Percentiles rank a stretch among this genome's conserved stretches.
phyloP scores from a whole-genome alignment of 2,888 invertebrate species.

The Microplitis manilae region DNA sequence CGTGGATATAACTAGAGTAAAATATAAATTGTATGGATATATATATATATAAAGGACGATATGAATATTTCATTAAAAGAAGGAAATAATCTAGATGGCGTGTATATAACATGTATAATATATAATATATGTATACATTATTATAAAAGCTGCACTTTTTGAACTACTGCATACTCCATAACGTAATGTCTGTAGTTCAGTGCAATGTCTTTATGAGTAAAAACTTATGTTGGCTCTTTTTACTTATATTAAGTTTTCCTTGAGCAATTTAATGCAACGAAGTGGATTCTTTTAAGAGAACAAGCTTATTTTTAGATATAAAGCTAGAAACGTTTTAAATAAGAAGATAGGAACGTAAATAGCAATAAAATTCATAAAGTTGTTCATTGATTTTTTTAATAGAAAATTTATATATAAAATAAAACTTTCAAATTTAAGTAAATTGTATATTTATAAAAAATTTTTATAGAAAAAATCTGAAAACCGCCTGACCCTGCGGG shows the following conservation, averaged over 20 bases:
- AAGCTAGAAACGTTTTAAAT: constrained; percentile 29
- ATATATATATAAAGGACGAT: not conserved
- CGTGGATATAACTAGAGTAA: not conserved
- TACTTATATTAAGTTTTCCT: not conserved
- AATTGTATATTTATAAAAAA: too few relatives aligned
- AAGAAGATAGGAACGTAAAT: constrained; percentile 44
- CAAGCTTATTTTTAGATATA: not conserved
- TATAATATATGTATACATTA: not conserved
- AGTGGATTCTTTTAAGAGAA: not conserved
- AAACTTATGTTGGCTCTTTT: not conserved
- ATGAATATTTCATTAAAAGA: not conserved
- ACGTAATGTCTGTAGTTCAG: not conserved
- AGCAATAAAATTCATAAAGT: constrained; percentile 17
- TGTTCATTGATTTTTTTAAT: not conserved
- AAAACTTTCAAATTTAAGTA: too few relatives aligned
- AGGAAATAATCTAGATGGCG: not conserved
- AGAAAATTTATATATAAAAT: too few relatives aligned
- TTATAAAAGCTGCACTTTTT: not conserved
- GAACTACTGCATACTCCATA: not conserved
- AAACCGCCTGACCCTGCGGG: too few relatives aligned
- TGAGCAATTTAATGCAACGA: not conserved
- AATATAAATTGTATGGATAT: not conserved
- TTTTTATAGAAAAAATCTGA: too few relatives aligned
- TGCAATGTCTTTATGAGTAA: not conserved
- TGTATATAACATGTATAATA: not conserved